Evolutionary conservation across 2,888 invertebrate species (phyloP), one percentile per base, ranked within the genome.

Genomic region (Doris montereyensis): DNA sequence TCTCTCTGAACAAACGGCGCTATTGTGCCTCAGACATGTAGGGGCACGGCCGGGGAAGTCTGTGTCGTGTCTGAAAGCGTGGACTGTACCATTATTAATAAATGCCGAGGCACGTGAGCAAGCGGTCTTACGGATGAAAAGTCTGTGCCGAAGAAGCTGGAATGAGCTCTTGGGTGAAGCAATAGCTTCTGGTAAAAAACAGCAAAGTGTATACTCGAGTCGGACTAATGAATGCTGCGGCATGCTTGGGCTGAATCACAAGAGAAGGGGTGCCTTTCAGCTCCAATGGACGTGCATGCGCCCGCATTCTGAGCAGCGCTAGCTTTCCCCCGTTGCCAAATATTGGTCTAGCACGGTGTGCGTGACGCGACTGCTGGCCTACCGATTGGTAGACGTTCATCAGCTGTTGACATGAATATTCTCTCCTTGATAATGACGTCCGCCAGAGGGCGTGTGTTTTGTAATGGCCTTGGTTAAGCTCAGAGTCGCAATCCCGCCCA

Each of bases 331-430:
- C 58, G 28, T 24, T 30, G 28, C 71, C 71, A 71, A 77, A 77
- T 72, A 62, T 77, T 77, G 77, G 77, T 62, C 72, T 41, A 30
- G 71, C 72, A 60, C 62, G 71, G 62, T 8, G 77, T 17, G 41
- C 77, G 77, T 77, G 77, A 77, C 77, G 17, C 28, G 77, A 77
- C 77, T 77, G 60, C 77, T 30, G n/a, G 21, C 41, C 17, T 28
- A 35, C 30, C 26, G 77, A 72, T 77, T 72, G 60, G 62, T 60
- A 74, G 74, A 58, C 74, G 74, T 13, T 60, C 30, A 77, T 58
- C 72, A 72, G 71, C 77, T 77, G 77, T 72, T 77, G 77, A 72
- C 77, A 72, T 77, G 77, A 77, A 77, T 77, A 77, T 71, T 77
- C 67, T 35, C 76, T 72, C 58, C 77, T 72, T 34, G 72, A 34